Conservation (phyloP, 2,888 invertebrate species). For the Vanessa cardui region DNA sequence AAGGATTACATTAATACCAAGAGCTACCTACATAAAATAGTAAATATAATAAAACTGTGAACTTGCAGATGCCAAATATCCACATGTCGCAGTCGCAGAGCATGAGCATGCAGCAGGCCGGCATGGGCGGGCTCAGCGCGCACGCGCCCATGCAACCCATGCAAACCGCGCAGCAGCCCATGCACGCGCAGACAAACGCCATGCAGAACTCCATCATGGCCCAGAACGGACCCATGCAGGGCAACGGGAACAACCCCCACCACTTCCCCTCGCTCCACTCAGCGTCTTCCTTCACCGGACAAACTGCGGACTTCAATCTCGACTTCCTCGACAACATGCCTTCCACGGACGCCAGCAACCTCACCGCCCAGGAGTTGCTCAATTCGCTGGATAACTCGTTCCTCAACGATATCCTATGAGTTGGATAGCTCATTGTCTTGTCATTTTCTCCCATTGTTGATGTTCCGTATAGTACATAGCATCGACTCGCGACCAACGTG, state of each 20-base stretch:
- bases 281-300: constrained; percentile 76
- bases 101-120: constrained; percentile 78
- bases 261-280: constrained; percentile 61
- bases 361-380: constrained; percentile 91
- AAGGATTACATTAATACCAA: not conserved
- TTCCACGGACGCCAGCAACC: constrained; percentile 87
- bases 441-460: not conserved
- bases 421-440: not conserved
- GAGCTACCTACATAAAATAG: not conserved
- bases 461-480: not conserved
- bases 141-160: constrained; percentile 55
- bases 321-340: constrained; percentile 94
- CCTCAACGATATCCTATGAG: constrained; percentile 85
- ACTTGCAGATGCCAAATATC: constrained; percentile 84
- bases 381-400: constrained; percentile 92
- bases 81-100: constrained; percentile 88
- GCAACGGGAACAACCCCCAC: constrained; percentile 39
- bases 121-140: constrained; percentile 55
- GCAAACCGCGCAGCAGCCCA: constrained; percentile 64
- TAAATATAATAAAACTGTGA: not conserved
- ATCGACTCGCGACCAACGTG: constrained; percentile 42
- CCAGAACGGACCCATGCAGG: constrained; percentile 36
- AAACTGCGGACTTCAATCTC: constrained; percentile 88
- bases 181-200: constrained; percentile 14
- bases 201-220: constrained; percentile 47